phyloP scores from a whole-genome alignment of 2,113 vertebrate genomes.

The Triplophysa dalaica region DNA sequence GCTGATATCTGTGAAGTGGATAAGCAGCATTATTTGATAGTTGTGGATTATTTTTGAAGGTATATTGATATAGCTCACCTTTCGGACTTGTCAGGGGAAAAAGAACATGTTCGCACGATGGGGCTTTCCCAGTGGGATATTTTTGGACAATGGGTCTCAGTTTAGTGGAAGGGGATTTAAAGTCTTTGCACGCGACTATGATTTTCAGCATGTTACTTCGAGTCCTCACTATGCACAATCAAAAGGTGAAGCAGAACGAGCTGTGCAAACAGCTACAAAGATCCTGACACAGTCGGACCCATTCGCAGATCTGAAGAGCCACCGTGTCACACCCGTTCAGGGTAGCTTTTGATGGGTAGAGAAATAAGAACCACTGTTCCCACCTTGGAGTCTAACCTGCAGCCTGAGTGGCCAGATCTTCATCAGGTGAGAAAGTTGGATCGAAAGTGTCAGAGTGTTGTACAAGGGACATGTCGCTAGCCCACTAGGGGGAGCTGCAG shows the following conservation, averaged over 20 bases:
- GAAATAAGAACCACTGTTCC: no score
- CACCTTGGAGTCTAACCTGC: no score
- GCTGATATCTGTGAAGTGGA: constrained; percentile 33
- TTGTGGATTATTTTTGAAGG: constrained; percentile 31
- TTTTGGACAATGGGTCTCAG: constrained; percentile 39
- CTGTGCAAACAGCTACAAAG: background rate
- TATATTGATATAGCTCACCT: constrained; percentile 37
- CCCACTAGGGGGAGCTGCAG: no score
- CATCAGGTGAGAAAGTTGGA: no score
- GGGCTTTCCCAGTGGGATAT: constrained; percentile 6
- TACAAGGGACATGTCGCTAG: no score
- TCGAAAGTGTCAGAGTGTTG: no score
- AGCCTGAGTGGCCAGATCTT: no score
- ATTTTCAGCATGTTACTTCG: background rate
- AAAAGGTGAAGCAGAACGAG: background rate
- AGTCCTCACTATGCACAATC: background rate
- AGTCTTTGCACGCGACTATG: background rate
- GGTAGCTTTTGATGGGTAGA: no score
- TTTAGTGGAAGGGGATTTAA: constrained; percentile 11
- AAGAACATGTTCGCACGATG: constrained; percentile 43
- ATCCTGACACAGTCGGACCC: no score
- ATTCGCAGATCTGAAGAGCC: no score
- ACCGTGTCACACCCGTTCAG: no score
- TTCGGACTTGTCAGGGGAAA: background rate
- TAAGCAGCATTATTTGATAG: constrained; percentile 22